phyloP scores from a whole-genome alignment of 2,797 vertebrate genomes.

The Melopsittacus undulatus region DNA sequence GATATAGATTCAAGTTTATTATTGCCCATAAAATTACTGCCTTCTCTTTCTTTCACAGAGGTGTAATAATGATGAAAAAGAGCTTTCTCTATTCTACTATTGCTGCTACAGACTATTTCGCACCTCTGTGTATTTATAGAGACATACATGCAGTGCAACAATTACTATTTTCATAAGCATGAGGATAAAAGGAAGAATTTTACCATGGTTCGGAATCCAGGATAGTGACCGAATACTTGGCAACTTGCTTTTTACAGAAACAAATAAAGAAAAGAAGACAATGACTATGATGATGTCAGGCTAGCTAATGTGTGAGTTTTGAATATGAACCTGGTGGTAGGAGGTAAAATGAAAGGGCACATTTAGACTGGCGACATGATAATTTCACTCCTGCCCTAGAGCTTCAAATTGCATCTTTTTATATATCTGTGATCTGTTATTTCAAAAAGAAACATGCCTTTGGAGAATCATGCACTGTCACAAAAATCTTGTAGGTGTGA shows the following conservation, averaged over 20 bases:
- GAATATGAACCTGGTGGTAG: background rate
- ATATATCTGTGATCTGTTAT: background rate
- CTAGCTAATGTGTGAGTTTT: background rate
- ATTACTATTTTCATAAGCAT: background rate
- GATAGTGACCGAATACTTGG: background rate
- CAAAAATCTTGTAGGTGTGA: conserved; percentile 25
- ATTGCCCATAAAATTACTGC: background rate
- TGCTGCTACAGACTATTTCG: background rate
- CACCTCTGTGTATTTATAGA: background rate
- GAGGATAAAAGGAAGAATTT: background rate
- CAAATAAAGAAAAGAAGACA: background rate
- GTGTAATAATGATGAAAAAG: background rate
- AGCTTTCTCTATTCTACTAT: background rate
- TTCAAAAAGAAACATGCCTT: conserved; percentile 23
- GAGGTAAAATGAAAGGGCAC: background rate
- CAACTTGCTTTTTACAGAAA: background rate
- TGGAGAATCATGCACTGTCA: background rate
- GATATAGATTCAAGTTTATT: background rate
- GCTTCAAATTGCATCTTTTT: background rate
- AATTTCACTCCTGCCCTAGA: conserved; percentile 13
- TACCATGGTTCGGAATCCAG: background rate
- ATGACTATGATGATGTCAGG: background rate
- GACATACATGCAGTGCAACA: background rate
- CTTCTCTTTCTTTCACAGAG: background rate
- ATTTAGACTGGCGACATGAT: background rate